Evolutionary conservation across 2,113 vertebrate species (phyloP).

Genomic region (Oophaga pumilio): DNA sequence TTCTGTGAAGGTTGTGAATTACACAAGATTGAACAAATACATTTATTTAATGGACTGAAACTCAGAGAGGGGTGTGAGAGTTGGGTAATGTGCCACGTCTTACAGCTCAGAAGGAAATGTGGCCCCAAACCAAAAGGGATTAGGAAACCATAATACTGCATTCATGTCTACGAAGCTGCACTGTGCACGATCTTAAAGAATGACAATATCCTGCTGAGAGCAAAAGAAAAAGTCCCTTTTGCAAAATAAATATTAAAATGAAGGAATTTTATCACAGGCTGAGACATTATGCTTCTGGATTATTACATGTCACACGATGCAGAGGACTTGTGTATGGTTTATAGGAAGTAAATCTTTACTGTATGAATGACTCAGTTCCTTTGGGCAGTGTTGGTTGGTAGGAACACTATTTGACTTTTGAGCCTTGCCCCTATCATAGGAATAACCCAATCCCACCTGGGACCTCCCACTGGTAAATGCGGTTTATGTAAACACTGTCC

Average conservation of each 20-base stretch:
- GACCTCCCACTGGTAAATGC: no score
- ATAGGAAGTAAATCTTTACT: no score
- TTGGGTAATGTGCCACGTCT: background rate
- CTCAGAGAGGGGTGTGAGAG: background rate
- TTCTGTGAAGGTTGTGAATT: constrained; percentile 30
- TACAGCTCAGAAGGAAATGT: constrained; percentile 3
- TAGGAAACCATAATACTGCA: background rate
- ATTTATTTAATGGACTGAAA: constrained; percentile 24
- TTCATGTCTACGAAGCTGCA: background rate
- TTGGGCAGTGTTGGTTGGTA: no score
- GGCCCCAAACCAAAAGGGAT: constrained; percentile 16
- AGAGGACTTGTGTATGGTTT: background rate
- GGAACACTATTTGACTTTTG: no score
- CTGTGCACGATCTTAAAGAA: background rate
- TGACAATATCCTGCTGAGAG: background rate
- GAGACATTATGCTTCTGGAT: background rate
- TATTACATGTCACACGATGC: background rate
- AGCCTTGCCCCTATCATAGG: no score
- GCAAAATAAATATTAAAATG: background rate
- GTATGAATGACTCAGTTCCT: no score
- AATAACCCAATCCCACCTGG: no score
- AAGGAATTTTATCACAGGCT: background rate
- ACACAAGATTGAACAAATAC: constrained; percentile 37
- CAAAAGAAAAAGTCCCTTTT: background rate
- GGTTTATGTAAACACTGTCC: no score